Evolutionary conservation across 2,113 vertebrate species (phyloP).

Genomic region (Leiothrix lutea): DNA sequence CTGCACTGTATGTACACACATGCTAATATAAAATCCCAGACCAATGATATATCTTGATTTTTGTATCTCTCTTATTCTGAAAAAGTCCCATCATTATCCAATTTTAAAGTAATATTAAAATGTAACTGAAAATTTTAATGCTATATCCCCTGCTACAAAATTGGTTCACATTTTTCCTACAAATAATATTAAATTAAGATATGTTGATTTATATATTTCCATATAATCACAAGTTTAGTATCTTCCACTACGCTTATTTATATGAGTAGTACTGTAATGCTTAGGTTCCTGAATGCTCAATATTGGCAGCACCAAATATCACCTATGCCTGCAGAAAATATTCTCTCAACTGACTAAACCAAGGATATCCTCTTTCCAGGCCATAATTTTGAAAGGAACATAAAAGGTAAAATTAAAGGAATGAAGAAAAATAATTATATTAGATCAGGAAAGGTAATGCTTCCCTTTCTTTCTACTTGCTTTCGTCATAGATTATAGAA

Average conservation of each 20-base stretch:
- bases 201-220: not conserved
- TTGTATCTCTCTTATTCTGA: not conserved
- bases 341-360: not conserved
- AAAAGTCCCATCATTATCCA: not conserved
- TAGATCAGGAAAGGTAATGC: not conserved
- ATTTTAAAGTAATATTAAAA: not conserved
- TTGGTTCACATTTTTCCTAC: not conserved
- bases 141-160: not conserved
- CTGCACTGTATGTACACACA: not conserved
- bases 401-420: not conserved
- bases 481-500: not conserved
- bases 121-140: not conserved
- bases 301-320: not conserved
- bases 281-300: not conserved
- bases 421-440: not conserved
- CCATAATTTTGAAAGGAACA: not conserved
- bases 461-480: not conserved
- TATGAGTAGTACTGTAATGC: not conserved
- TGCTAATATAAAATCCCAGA: not conserved
- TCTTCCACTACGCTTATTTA: not conserved
- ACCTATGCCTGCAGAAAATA: not conserved
- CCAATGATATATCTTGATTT: fast-evolving
- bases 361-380: not conserved
- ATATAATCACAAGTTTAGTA: not conserved
- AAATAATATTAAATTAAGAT: not conserved